Evolutionary conservation across 1,140 invertebrate genomes (phyloP).

Genomic region (Vanessa atalanta): DNA sequence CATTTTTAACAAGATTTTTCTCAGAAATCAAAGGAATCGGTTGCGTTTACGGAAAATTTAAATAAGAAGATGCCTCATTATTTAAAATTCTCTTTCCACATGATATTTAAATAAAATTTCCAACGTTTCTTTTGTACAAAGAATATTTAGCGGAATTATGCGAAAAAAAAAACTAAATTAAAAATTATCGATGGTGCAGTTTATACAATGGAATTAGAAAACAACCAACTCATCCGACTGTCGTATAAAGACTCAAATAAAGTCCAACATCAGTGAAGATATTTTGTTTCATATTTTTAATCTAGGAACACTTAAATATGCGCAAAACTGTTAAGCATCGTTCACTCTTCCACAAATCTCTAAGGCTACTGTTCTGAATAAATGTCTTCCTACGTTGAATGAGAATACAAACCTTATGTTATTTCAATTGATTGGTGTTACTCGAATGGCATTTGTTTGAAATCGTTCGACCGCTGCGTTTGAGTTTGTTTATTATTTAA

Average conservation of each 20-base stretch:
- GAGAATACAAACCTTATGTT: slow-evolving; percentile 8
- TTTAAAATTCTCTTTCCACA: slow-evolving; percentile 8
- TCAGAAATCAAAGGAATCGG: slow-evolving; percentile 16
- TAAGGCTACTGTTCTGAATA: background rate
- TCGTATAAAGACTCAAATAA: background rate
- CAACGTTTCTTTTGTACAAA: background rate
- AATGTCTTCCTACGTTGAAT: slow-evolving; percentile 6
- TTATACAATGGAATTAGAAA: too few species aligned
- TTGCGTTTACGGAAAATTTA: slow-evolving; percentile 8
- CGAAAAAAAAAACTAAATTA: too few species aligned
- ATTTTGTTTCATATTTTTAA: too few species aligned
- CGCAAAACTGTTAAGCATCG: background rate
- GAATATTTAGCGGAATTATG: background rate
- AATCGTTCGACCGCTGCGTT: slow-evolving; percentile 21
- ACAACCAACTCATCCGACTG: background rate
- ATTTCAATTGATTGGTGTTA: slow-evolving; percentile 20
- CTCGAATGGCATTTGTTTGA: slow-evolving; percentile 24
- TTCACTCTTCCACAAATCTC: slow-evolving; percentile 6
- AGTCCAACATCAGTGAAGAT: too few species aligned
- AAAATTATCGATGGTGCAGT: too few species aligned
- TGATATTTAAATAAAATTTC: slow-evolving; percentile 1
- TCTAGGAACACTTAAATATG: background rate
- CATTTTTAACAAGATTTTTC: slow-evolving; percentile 29
- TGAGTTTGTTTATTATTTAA: slow-evolving; percentile 33
- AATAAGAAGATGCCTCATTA: slow-evolving; percentile 15